Conservation (phyloP, 2,797 vertebrate species). For the Pangasius krempfi region DNA sequence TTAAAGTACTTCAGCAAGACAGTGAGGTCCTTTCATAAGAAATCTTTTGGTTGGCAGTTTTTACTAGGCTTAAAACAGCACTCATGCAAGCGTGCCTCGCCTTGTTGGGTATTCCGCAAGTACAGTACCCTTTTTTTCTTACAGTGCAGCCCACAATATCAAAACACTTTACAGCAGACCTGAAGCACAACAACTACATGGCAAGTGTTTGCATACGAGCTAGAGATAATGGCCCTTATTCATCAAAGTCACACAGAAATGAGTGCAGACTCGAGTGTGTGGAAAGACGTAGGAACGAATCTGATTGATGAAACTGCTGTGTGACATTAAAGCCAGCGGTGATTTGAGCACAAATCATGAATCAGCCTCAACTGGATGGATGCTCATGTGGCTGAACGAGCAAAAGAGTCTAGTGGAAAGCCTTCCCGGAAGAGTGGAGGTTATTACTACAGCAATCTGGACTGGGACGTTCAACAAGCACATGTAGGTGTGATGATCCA, state of each 20-base stretch:
- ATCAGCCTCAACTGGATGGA: background rate
- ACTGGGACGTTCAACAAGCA: background rate
- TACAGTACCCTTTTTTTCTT: constrained; percentile 33
- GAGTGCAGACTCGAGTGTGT: background rate
- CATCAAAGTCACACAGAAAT: constrained; percentile 3
- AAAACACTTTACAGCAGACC: constrained; percentile 54
- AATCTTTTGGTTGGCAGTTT: constrained; percentile 39
- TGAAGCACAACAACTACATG: constrained; percentile 50
- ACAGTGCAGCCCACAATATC: constrained; percentile 55
- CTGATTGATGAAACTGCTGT: background rate
- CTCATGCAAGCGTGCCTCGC: constrained; percentile 70
- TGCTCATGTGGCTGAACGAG: background rate
- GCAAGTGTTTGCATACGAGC: constrained; percentile 14
- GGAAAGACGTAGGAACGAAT: background rate
- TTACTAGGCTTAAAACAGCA: constrained; percentile 57
- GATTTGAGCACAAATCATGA: background rate
- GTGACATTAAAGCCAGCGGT: background rate
- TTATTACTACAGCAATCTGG: background rate
- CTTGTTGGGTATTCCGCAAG: background rate
- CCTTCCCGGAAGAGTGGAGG: background rate
- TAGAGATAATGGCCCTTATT: background rate
- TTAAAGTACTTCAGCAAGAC: constrained; percentile 60
- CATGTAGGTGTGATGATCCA: background rate
- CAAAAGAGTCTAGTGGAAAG: background rate
- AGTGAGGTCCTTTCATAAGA: background rate